phyloP scores from a whole-genome alignment of 53 echinoderm and acorn worm species.

The Echinarachnius parma region DNA sequence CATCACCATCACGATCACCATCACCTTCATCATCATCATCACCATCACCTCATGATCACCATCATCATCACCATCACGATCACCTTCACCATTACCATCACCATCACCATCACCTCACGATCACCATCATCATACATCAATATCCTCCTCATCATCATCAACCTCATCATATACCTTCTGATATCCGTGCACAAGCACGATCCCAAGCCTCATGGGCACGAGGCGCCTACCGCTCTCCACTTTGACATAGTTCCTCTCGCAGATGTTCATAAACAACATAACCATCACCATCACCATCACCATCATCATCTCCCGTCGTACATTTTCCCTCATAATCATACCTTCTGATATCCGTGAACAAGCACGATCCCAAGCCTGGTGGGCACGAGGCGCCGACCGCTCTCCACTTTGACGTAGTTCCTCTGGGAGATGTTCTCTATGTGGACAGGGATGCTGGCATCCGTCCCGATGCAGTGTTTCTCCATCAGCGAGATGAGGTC shows the following conservation, averaged over 20 bases:
- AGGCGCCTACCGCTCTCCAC: constrained; percentile 65
- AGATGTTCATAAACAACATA: constrained; percentile 41
- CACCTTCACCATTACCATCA: neutral
- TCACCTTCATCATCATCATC: no score
- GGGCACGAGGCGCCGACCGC: constrained; percentile 81
- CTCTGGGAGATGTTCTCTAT: constrained; percentile 98
- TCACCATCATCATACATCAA: no score
- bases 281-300: no score
- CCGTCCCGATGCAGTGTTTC: constrained; percentile 93
- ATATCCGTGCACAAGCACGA: constrained; percentile 93
- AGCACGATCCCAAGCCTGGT: constrained; percentile 91
- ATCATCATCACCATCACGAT: neutral
- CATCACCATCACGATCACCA: no score
- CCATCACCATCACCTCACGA: no score
- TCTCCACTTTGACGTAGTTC: constrained; percentile 87
- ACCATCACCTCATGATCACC: no score
- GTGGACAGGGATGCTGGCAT: constrained; percentile 98
- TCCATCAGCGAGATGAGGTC: constrained; percentile 95
- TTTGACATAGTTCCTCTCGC: constrained; percentile 67
- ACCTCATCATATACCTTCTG: no score
- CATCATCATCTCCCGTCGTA: neutral
- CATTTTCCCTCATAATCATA: constrained; percentile 74
- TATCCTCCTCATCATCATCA: no score
- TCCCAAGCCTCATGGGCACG: constrained; percentile 83
- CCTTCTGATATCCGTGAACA: constrained; percentile 98